phyloP scores from a whole-genome alignment of 2,888 invertebrate genomes.

The Erebia palarica region DNA sequence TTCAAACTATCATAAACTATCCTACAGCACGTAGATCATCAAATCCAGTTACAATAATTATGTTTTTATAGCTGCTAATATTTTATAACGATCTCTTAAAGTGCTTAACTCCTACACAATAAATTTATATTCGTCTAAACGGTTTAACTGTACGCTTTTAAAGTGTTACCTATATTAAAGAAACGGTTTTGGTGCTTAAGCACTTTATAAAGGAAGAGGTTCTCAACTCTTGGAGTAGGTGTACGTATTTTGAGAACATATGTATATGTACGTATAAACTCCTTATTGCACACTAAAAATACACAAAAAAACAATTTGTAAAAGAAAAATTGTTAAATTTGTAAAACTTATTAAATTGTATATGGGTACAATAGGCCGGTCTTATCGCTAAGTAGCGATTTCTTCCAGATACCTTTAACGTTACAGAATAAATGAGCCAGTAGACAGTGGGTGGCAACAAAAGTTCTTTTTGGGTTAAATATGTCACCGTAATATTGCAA shows the following conservation, averaged over 20 bases:
- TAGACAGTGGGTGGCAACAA: no score
- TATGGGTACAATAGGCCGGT: no score
- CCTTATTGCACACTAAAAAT: no score
- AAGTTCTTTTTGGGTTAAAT: no score
- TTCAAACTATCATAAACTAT: neutral
- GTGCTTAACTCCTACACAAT: constrained; percentile 4
- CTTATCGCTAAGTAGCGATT: no score
- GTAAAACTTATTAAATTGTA: no score
- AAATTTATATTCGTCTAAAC: constrained; percentile 8
- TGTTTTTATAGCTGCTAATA: constrained; percentile 22
- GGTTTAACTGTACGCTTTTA: constrained; percentile 5
- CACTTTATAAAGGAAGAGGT: neutral
- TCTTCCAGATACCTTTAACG: no score
- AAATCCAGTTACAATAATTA: constrained; percentile 23
- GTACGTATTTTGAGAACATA: neutral
- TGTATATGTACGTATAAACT: neutral
- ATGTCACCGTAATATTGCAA: no score
- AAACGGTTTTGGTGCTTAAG: neutral
- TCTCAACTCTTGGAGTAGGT: neutral
- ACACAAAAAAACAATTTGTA: no score
- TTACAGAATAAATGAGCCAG: no score
- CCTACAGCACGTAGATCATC: neutral
- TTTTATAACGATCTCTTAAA: constrained; percentile 15
- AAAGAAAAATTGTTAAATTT: no score
- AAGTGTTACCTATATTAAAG: neutral